These are phyloP conservation scores for Andrena marginata DNA, from an alignment of 2,888 invertebrate species.

Conservation along the genomic window DNA sequence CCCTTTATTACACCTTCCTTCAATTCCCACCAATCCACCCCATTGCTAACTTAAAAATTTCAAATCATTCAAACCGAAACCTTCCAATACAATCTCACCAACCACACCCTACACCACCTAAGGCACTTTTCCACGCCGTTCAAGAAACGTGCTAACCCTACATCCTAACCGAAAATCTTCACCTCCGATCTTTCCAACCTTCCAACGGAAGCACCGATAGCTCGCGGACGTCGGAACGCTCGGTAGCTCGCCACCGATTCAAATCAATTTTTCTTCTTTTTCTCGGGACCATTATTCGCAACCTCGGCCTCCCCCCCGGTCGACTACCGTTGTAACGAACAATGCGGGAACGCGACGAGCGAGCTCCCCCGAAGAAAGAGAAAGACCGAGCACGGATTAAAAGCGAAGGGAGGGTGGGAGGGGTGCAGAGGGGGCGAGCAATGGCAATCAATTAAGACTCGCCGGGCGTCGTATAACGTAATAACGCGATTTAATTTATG, in stretches of 20 bases:
- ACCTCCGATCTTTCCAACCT: no score
- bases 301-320: neutral
- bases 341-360: neutral
- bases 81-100: no score
- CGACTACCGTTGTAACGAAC: neutral
- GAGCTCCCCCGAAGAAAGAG: neutral
- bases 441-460: constrained; percentile 71
- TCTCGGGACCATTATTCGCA: constrained; percentile 27
- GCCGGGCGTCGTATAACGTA: constrained; percentile 69
- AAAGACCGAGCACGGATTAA: constrained; percentile 10
- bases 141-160: no score
- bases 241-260: constrained; percentile 26
- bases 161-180: no score
- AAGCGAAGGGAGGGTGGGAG: constrained; percentile 7
- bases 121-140: no score
- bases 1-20: no score
- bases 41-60: no score
- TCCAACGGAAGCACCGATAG: neutral
- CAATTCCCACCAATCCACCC: no score
- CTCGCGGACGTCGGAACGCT: constrained; percentile 2
- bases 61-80: no score
- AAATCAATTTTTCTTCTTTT: constrained; percentile 20
- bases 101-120: no score
- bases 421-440: constrained; percentile 30
- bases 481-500: constrained; percentile 74